Evolutionary conservation across 2,888 invertebrate species (phyloP).

Genomic region (Ernsta delagoae): DNA sequence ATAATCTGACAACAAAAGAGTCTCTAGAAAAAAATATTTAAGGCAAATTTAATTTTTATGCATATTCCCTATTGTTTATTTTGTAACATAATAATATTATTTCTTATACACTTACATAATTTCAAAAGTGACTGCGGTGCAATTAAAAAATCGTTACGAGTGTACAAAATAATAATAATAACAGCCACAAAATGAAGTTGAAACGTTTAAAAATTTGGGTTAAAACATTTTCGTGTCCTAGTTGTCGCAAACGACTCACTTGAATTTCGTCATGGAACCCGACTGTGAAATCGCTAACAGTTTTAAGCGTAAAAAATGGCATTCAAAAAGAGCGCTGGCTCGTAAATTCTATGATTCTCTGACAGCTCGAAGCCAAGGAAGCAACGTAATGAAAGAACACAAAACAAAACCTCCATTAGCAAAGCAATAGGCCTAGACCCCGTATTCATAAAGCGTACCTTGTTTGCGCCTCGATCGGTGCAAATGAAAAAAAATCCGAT

Average conservation of each 20-base stretch:
- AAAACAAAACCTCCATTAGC: slow-evolving; percentile 27
- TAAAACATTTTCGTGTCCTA: slow-evolving; percentile 13
- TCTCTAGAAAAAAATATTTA: too few species aligned
- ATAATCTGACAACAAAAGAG: too few species aligned
- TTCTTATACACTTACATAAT: too few species aligned
- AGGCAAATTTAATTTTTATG: too few species aligned
- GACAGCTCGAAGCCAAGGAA: slow-evolving; percentile 19
- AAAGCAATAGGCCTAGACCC: slow-evolving; percentile 20
- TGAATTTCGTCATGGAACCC: slow-evolving; percentile 17
- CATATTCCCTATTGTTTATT: too few species aligned
- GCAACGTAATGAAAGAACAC: slow-evolving; percentile 20
- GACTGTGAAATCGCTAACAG: slow-evolving; percentile 7
- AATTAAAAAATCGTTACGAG: not conserved
- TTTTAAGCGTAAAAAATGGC: not conserved
- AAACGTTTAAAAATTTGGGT: slow-evolving; percentile 25
- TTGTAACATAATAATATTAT: too few species aligned
- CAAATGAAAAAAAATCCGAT: too few species aligned
- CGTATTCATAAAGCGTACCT: too few species aligned
- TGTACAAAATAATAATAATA: slow-evolving; percentile 8
- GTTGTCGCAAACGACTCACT: slow-evolving; percentile 19
- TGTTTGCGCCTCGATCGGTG: too few species aligned
- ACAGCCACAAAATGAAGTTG: slow-evolving; percentile 9
- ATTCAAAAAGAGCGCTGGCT: not conserved
- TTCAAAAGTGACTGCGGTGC: not conserved
- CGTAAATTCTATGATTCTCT: slow-evolving; percentile 26